A percentile compares a stretch with the other conserved stretches of the same genome.
phyloP scores from a whole-genome alignment of 2,113 vertebrate species.

The Saccopteryx bilineata region DNA sequence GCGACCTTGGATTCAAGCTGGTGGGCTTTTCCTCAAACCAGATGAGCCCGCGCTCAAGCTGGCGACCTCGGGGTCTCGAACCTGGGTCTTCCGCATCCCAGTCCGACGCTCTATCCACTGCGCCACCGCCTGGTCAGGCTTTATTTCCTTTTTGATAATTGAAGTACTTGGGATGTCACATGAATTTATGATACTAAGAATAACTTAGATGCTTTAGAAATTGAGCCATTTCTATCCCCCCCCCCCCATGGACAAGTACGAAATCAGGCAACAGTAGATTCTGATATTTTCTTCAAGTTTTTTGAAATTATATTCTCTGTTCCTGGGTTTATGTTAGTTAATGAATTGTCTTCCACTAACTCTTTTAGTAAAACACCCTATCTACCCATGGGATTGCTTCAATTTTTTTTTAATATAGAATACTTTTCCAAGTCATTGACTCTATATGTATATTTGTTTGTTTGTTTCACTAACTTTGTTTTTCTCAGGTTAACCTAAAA shows the following conservation, averaged over 20 bases:
- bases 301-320: neutral
- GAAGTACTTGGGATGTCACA: slow-evolving; percentile 26
- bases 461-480: slow-evolving; percentile 33
- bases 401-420: neutral
- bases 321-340: neutral
- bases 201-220: slow-evolving; percentile 36
- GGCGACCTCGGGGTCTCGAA: no score
- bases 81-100: no score
- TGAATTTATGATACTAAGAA: slow-evolving; percentile 56
- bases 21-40: no score
- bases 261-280: slow-evolving; percentile 6
- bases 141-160: slow-evolving; percentile 30
- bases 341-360: neutral
- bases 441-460: neutral
- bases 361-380: neutral
- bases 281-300: slow-evolving; percentile 39
- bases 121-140: no score
- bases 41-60: no score
- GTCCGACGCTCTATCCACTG: no score
- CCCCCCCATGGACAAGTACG: neutral
- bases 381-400: neutral
- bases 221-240: neutral
- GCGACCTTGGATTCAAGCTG: no score
- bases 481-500: neutral
- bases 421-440: slow-evolving; percentile 46